phyloP scores from a whole-genome alignment of 37 sponge, comb jelly and placozoan species.

The Aplysina aerophoba region DNA sequence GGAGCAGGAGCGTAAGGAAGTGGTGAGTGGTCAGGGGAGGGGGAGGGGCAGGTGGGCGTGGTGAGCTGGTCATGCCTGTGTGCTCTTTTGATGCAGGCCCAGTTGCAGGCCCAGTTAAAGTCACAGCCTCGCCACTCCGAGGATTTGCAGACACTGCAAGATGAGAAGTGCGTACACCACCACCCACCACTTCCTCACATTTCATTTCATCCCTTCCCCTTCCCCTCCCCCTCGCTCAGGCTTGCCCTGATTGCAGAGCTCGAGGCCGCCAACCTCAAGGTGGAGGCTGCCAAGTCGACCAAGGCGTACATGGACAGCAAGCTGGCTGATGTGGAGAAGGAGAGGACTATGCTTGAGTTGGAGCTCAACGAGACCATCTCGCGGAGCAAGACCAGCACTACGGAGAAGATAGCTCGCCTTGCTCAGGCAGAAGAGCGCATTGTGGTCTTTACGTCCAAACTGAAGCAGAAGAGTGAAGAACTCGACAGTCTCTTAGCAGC shows the following conservation, averaged over 20 bases:
- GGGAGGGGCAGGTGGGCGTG: not conserved
- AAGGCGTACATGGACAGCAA: slow-evolving; percentile 52
- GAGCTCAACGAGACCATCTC: slow-evolving; percentile 74
- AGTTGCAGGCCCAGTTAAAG: slow-evolving; percentile 6
- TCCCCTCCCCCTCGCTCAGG: slow-evolving; percentile 14
- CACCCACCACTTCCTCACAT: not conserved
- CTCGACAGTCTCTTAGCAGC: slow-evolving; percentile 34
- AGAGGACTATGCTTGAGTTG: slow-evolving; percentile 87
- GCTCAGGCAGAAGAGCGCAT: slow-evolving; percentile 53
- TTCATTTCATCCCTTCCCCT: not conserved
- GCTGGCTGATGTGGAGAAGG: slow-evolving; percentile 75
- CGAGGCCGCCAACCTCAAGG: slow-evolving; percentile 30
- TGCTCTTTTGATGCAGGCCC: not conserved
- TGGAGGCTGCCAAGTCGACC: slow-evolving; percentile 44
- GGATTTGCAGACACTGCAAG: not conserved
- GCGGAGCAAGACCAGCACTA: slow-evolving; percentile 63
- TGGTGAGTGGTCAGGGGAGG: slow-evolving; percentile 25
- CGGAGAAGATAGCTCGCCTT: slow-evolving; percentile 65
- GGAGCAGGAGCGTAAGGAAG: slow-evolving; percentile 48
- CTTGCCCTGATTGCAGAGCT: slow-evolving; percentile 40
- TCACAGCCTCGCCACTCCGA: not conserved
- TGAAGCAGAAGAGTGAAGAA: slow-evolving; percentile 44
- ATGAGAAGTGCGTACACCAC: not conserved
- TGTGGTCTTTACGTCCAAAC: slow-evolving; percentile 34
- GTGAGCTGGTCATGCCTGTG: not conserved